A percentile compares a stretch with the other conserved stretches of the same genome.
Evolutionary conservation across 35 echinoderm and acorn worm genomes (phyloP).

Genomic region (Apostichopus californicus): DNA sequence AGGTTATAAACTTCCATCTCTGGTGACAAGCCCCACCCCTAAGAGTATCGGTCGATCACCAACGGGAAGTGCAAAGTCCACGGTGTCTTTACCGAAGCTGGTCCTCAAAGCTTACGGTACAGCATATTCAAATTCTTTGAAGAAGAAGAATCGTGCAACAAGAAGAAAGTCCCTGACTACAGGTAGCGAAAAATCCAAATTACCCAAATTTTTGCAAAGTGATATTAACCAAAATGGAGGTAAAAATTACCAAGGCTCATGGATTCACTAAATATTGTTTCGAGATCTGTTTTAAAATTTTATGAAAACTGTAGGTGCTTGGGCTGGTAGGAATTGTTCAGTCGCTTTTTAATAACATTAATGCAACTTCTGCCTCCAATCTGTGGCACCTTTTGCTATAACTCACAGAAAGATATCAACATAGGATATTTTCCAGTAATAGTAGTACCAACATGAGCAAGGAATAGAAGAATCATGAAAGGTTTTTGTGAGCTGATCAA

Average conservation of each 20-base stretch:
- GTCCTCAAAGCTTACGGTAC: conserved; percentile 20
- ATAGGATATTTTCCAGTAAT: no score
- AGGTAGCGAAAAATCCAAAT: conserved; percentile 3
- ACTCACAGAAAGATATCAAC: no score
- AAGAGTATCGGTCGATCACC: conserved; percentile 6
- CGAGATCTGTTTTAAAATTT: no score
- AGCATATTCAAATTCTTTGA: background rate
- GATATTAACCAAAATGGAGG: background rate
- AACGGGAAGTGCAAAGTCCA: conserved; percentile 24
- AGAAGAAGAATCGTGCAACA: conserved; percentile 3
- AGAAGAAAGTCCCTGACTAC: conserved; percentile 4
- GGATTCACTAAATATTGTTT: no score
- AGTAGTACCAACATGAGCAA: no score
- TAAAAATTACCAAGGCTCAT: background rate
- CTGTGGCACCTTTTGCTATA: no score
- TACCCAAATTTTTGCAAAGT: background rate
- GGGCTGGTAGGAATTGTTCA: no score
- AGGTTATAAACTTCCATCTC: background rate
- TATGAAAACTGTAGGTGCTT: no score
- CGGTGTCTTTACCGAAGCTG: background rate
- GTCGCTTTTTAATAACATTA: no score
- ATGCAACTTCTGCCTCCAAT: no score
- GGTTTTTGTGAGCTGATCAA: no score
- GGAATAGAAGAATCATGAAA: no score
- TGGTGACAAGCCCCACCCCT: conserved; percentile 8